Percentiles rank a stretch among this genome's conserved stretches.
Evolutionary conservation across 2,888 invertebrate genomes (phyloP).

Genomic region (Archaeoteleia sp.): DNA sequence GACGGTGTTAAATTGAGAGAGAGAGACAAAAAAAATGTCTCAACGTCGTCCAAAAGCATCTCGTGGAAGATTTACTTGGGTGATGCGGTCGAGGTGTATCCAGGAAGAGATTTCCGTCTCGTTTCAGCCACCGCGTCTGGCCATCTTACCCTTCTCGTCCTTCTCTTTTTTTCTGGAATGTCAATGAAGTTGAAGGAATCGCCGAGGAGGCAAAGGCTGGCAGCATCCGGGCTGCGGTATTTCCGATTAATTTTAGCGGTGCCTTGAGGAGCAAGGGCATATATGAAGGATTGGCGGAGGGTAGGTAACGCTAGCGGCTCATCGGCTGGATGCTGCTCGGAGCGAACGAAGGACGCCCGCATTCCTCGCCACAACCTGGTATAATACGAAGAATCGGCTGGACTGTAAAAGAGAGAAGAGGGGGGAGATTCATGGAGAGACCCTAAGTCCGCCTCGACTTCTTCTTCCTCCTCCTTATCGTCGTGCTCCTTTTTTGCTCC

Average conservation of each 20-base stretch:
- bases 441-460: constrained; percentile 47
- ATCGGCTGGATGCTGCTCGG: constrained; percentile 68
- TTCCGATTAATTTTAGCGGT: constrained; percentile 19
- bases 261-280: constrained; percentile 36
- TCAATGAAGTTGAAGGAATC: constrained; percentile 2
- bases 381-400: constrained; percentile 73
- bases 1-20: too few species aligned
- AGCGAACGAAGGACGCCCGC: constrained; percentile 75
- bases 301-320: constrained; percentile 61
- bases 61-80: too few species aligned
- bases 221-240: constrained; percentile 21
- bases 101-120: too few species aligned
- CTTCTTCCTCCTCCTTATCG: constrained; percentile 50
- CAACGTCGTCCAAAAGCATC: too few species aligned
- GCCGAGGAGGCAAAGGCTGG: background rate
- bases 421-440: constrained; percentile 50
- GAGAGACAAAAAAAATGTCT: too few species aligned
- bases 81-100: too few species aligned
- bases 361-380: constrained; percentile 74
- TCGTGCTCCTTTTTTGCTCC: constrained; percentile 36
- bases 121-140: too few species aligned
- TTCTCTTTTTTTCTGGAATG: background rate
- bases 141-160: too few species aligned
- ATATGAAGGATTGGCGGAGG: constrained; percentile 62
- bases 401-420: constrained; percentile 52